Base-by-base conservation (phyloP, 2,888 invertebrate species). In the Pollenia amentaria region DNA sequence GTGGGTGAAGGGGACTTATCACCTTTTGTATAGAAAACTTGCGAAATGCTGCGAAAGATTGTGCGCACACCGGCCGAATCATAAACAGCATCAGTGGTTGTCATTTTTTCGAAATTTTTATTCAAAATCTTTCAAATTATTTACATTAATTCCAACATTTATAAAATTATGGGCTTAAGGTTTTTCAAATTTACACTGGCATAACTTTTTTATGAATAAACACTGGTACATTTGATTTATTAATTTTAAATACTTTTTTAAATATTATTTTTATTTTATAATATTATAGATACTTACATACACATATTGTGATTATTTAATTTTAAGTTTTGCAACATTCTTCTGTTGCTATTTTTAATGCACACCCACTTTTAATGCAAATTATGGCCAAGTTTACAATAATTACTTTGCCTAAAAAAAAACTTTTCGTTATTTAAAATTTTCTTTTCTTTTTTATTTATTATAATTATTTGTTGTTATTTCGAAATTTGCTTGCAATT, bases 41-140 rank as follows among this genome's bases (percentile, higher is more conserved):
- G 91, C 3, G 92, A 92, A 85, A 92, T 91, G 87, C 91, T 92
- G 65, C 92, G 92, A 44, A 92, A 90, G 44, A 92, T 87, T 46
- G 90, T 91, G 72, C 90, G 91, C 85, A 91, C 91, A 44, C 90
- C 89, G 48, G 89, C 78, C 57, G 88, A 73, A 53, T 89, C 89
- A 29, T 89, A 89, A 65, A 88, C 90, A 21, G 88, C 90, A 55
- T 90, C 89, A 29, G 89, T 88, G 88, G 91, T 90, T 81, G 75
- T 76, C 76, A 84, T 87, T 18, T 75, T 81, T 72, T 62, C 0
- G 16, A 29, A 4, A 29, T 44, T 6, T 18, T 16, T 38, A 40
- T 48, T 21, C 29, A 29, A 29, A 29, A 29, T 21, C 21, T 3
- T 12, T 55, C 3, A 12, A 3, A 11, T 29, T 21, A 51, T 14